Base-by-base conservation (phyloP, 2,113 vertebrate species). In the Dolichallabes microphthalmus region DNA sequence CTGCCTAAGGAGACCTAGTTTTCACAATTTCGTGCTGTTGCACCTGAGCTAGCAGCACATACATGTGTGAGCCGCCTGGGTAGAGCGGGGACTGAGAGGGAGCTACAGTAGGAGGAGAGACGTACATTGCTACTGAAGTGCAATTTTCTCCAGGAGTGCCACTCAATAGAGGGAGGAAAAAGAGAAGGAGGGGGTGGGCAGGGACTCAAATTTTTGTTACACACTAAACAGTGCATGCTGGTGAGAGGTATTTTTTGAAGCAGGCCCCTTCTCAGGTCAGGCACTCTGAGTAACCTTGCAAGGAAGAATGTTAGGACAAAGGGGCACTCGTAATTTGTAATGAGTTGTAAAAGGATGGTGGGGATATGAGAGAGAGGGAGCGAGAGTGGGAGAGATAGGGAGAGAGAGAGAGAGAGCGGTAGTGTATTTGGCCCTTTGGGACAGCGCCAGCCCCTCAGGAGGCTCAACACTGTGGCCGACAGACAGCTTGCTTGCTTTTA, bases 291-390 rank as follows among this genome's bases (percentile, higher is more conserved):
- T 66, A 71, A 83, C 66, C n/a, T 75, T 13, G 27, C 2, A 57
- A 50, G 39, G 30, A 82, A 55, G 86, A 71, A 68, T n/a, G 30
- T 50, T 15, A 39, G 73, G 61, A 68, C 52, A 19, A 76, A 63
- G 79, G 66, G 52, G 63, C 89, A 90, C 92, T 93, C 60, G 35
- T 64, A 91, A 91, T 92, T 83, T 85, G 83, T 87, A 80, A 55
- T 84, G 61, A 85, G 87, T 88, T 86, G 39, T 80, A 50, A 82
- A 83, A 83, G 79, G 50, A n/a, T 14, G 10, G 61, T 77, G 10
- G 13, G 15, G 32, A 61, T 30, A 32, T 20, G 7, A 81, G 45
- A 73, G 11, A 57, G 69, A 45, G 30, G 80, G 68, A 60, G 11
- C 74, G 50, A 57, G 71, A 85, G 58, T 61, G 82, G 84, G 75